These are phyloP conservation scores for Hyaena hyaena DNA, from an alignment of 2,113 vertebrate species.

Conservation along the genomic window DNA sequence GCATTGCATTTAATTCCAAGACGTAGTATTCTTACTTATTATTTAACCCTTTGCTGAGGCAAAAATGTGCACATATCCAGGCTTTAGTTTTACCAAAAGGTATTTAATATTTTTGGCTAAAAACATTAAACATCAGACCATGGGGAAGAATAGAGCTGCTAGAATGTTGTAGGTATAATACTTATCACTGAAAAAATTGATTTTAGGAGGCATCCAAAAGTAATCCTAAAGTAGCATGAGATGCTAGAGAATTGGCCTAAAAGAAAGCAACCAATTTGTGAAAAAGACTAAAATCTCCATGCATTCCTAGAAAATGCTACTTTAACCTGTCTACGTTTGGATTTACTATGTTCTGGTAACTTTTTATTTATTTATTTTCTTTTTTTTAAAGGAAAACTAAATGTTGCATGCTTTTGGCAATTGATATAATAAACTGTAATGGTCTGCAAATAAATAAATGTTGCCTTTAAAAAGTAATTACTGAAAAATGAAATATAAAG, in stretches of 20 bases:
- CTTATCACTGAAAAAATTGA: conserved; percentile 59
- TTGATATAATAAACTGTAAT: conserved; percentile 88
- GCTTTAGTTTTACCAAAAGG: background rate
- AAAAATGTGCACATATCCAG: conserved; percentile 63
- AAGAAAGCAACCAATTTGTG: conserved; percentile 30
- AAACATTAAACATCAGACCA: background rate
- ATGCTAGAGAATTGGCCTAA: conserved; percentile 64
- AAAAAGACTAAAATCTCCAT: conserved; percentile 63
- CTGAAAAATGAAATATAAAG: background rate
- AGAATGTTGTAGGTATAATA: conserved; percentile 44
- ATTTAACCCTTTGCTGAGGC: conserved; percentile 72
- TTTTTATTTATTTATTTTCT: background rate
- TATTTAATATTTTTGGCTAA: background rate
- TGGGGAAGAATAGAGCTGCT: background rate
- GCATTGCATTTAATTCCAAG: conserved; percentile 65
- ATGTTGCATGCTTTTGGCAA: conserved; percentile 86
- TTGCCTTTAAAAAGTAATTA: conserved; percentile 58
- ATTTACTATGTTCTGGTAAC: conserved; percentile 83
- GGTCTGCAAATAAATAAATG: conserved; percentile 89
- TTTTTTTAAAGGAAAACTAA: conserved; percentile 80
- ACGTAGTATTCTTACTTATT: conserved; percentile 69
- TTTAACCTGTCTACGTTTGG: conserved; percentile 69
- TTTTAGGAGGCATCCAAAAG: conserved; percentile 54
- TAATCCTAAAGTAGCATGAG: conserved; percentile 68
- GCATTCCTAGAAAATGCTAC: conserved; percentile 72